Evolutionary conservation across 2,797 vertebrate species (phyloP), one percentile per base, ranked within the genome.

Genomic region (Chloroceryle inda): DNA sequence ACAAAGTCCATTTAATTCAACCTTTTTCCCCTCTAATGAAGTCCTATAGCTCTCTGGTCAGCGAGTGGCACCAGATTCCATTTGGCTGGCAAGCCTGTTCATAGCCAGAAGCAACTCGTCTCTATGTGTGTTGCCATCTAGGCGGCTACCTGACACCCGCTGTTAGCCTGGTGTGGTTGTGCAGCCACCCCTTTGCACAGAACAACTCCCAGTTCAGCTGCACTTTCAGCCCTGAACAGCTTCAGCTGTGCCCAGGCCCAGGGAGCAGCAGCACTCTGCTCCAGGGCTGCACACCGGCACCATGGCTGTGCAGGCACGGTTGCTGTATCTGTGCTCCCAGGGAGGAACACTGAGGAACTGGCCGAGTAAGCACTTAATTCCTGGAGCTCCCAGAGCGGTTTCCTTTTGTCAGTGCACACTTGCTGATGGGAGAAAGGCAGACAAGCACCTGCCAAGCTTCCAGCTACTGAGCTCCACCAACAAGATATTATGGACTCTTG

Each of bases 401-500:
- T 69, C 66, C 85, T 81, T 78, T 38, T 61, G 69, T 92, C 74
- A 74, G 47, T 68, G 64, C 75, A 68, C 31, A 6, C 64, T 75
- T 45, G 68, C 84, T 69, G 89, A 81, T 26, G 52, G 76, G 33
- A 92, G 62, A 59, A 38, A 71, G 71, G 79, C 89, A 84, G 88
- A 81, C 21, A 18, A 92, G 35, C 91, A 95, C 89, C 77, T 92
- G 95, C 67, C 83, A 95, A 90, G 63, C 96, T 94, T 81, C 50
- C 80, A 94, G 85, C 88, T 73, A 81, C 85, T 74, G 76, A 63
- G 88, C 83, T 95, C 50, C 82, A 84, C 73, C 85, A 55, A 10
- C 0, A 2, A 88, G 85, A 44, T 55, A 16, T 12, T 37, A 56
- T 31, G 67, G 94, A 73, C 76, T 69, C 88, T 62, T 74, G 85